A percentile compares a stretch with the other conserved stretches of the same genome.
Evolutionary conservation across 30 jellyfish, hydroid and myxozoan species (phyloP).

Genomic region (Aurelia sp.): DNA sequence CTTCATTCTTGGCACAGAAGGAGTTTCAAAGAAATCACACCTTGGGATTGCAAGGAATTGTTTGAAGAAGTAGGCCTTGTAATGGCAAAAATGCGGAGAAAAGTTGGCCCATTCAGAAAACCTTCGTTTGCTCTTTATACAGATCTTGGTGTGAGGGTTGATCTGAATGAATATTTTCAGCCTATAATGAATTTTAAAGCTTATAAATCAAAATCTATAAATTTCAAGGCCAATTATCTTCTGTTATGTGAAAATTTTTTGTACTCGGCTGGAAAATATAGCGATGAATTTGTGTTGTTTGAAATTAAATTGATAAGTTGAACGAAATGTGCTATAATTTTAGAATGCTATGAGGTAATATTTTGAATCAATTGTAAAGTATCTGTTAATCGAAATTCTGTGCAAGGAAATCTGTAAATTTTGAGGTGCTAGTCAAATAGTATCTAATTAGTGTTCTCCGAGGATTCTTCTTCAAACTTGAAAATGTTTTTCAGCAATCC

Average conservation of each 20-base stretch:
- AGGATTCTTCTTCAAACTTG: too few relatives aligned
- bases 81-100: conserved; percentile 19
- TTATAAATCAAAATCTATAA: background rate
- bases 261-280: conserved; percentile 35
- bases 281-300: conserved; percentile 52
- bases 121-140: conserved; percentile 54
- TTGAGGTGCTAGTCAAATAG: too few relatives aligned
- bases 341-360: too few relatives aligned
- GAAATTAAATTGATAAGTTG: conserved; percentile 16
- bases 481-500: too few relatives aligned
- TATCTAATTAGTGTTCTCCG: too few relatives aligned
- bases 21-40: conserved; percentile 10
- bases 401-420: too few relatives aligned
- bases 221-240: background rate
- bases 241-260: conserved; percentile 41
- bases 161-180: background rate
- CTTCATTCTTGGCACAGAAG: conserved; percentile 60
- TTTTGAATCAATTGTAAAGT: too few relatives aligned
- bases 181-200: conserved; percentile 45
- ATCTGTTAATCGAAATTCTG: too few relatives aligned
- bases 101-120: conserved; percentile 30
- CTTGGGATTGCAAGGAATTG: conserved; percentile 10
- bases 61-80: conserved; percentile 43
- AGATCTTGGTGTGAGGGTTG: conserved; percentile 49
- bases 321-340: too few relatives aligned